phyloP scores from a whole-genome alignment of 2,888 invertebrate species.

The Xylota sylvarum region DNA sequence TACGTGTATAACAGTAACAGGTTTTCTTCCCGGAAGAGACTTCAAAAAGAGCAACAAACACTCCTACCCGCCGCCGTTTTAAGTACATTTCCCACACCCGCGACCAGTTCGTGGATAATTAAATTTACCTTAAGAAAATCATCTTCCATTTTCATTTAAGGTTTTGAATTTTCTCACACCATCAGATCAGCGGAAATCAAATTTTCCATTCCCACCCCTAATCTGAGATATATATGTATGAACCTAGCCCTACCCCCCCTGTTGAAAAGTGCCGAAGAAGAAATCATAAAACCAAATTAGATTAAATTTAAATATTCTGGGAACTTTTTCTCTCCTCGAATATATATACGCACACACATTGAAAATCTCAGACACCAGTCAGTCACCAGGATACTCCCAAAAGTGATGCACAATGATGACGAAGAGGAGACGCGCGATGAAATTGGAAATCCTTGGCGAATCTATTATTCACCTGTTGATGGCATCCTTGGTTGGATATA shows the following conservation, averaged over 20 bases:
- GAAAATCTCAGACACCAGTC: constrained; percentile 59
- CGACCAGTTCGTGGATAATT: constrained; percentile 62
- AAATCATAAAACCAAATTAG: constrained; percentile 76
- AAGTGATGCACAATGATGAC: constrained; percentile 63
- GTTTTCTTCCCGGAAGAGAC: constrained; percentile 16
- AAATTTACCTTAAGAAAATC: constrained; percentile 74
- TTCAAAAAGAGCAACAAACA: constrained; percentile 8
- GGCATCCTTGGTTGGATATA: constrained; percentile 57
- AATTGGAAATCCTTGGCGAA: constrained; percentile 71
- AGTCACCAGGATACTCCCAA: constrained; percentile 51
- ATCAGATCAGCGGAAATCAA: constrained; percentile 66
- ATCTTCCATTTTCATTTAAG: constrained; percentile 73
- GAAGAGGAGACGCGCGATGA: constrained; percentile 59
- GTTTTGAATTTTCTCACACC: constrained; percentile 36
- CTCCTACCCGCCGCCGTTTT: constrained; percentile 11
- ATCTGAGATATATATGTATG: constrained; percentile 1
- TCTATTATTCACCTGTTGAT: constrained; percentile 77
- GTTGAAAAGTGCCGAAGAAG: constrained; percentile 62
- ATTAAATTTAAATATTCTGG: constrained; percentile 76
- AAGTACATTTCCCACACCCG: constrained; percentile 38
- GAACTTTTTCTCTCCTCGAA: constrained; percentile 27
- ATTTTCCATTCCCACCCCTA: constrained; percentile 59
- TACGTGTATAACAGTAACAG: constrained; percentile 43
- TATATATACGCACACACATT: not conserved
- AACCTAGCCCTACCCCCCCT: not conserved